Evolutionary conservation across 2,888 invertebrate genomes (phyloP).

Genomic region (Pheosia gnoma): DNA sequence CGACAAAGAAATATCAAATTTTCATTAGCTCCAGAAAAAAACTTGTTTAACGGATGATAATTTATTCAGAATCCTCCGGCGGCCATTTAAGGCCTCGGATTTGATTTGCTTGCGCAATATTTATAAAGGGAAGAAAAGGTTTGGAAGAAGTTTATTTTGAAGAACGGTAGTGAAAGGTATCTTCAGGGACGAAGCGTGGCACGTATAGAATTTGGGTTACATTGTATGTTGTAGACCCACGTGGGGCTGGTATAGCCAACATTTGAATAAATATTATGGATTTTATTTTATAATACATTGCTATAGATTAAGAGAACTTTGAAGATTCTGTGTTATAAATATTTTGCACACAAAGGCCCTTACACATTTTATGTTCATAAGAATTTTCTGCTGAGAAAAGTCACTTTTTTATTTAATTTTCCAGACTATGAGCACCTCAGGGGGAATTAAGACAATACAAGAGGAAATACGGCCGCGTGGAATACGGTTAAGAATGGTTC

Average conservation of each 20-base stretch:
- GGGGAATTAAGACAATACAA: slow-evolving; percentile 24
- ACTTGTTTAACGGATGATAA: slow-evolving; percentile 38
- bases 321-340: slow-evolving; percentile 3
- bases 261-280: no score
- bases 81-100: slow-evolving; percentile 19
- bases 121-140: slow-evolving; percentile 16
- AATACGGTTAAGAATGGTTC: neutral
- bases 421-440: slow-evolving; percentile 32
- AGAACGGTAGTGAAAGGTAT: no score
- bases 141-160: neutral
- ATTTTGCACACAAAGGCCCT: neutral
- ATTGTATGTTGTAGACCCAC: no score
- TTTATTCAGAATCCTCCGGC: slow-evolving; percentile 41
- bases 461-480: slow-evolving; percentile 9
- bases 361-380: slow-evolving; percentile 4
- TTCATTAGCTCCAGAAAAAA: slow-evolving; percentile 50
- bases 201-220: no score
- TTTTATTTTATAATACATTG: no score
- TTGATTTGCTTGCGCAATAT: slow-evolving; percentile 32
- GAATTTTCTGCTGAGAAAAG: neutral
- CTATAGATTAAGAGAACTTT: neutral
- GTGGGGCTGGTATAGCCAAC: no score
- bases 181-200: no score
- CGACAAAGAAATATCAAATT: slow-evolving; percentile 48
- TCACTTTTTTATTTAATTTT: slow-evolving; percentile 21